These are phyloP conservation scores for Caerostris extrusa DNA, from an alignment of 1,140 invertebrate species.

Conservation along the genomic window DNA sequence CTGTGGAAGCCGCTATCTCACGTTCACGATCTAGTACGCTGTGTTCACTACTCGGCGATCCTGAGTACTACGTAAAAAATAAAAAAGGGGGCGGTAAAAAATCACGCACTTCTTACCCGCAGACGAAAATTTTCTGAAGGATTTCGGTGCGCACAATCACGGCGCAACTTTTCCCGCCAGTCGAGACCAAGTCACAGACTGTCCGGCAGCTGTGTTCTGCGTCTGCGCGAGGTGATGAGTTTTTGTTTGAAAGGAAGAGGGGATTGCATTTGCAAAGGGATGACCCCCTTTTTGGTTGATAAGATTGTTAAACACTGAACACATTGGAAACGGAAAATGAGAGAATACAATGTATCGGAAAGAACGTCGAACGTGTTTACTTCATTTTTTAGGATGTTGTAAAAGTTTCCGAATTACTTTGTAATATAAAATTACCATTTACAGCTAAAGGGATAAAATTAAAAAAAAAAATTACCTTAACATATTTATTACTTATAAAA, in stretches of 20 bases:
- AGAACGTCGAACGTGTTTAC: too few species aligned
- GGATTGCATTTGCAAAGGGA: neutral
- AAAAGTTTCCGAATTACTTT: too few species aligned
- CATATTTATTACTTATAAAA: too few species aligned
- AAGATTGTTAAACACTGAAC: constrained; percentile 7
- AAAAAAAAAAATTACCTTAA: too few species aligned
- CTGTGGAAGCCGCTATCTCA: neutral
- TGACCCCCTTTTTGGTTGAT: constrained; percentile 23
- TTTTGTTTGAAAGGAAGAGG: constrained; percentile 58
- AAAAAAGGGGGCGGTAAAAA: constrained; percentile 18
- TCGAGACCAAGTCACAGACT: constrained; percentile 68
- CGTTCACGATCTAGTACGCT: constrained; percentile 21
- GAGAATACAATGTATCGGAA: too few species aligned
- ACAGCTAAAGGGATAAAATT: too few species aligned
- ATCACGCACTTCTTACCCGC: constrained; percentile 65
- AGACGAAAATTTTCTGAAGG: constrained; percentile 66
- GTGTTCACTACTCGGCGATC: constrained; percentile 23
- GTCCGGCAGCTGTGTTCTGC: constrained; percentile 59
- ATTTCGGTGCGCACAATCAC: constrained; percentile 67
- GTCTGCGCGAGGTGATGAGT: constrained; percentile 70
- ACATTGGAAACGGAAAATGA: neutral
- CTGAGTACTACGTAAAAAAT: constrained; percentile 62
- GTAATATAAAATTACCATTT: too few species aligned
- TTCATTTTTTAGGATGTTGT: too few species aligned
- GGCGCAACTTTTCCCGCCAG: constrained; percentile 77